Conservation (phyloP, 2,888 invertebrate genomes). For the Thereva unica region DNA sequence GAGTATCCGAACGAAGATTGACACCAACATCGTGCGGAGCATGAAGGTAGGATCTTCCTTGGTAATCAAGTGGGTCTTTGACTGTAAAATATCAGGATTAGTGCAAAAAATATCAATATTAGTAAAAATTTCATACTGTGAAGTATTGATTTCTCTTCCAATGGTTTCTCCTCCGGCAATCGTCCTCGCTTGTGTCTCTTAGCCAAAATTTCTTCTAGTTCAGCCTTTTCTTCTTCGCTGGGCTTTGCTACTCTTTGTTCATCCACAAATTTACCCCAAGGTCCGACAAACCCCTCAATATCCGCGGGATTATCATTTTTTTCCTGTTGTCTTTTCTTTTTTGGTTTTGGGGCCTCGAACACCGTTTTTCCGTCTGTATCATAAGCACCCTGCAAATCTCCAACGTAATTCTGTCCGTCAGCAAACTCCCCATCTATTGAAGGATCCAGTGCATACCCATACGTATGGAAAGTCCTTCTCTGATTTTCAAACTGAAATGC, state of each 20-base stretch:
- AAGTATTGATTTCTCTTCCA: constrained; percentile 93
- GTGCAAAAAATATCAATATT: neutral
- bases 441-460: constrained; percentile 94
- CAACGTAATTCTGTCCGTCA: constrained; percentile 61
- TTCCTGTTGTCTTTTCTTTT: constrained; percentile 80
- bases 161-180: constrained; percentile 86
- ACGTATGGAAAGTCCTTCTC: constrained; percentile 90
- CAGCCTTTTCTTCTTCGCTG: constrained; percentile 90
- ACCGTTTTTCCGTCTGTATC: constrained; percentile 83
- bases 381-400: constrained; percentile 69
- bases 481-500: constrained; percentile 98
- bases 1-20: constrained; percentile 81
- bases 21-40: constrained; percentile 92
- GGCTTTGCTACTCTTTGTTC: constrained; percentile 89
- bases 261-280: constrained; percentile 94
- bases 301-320: constrained; percentile 90
- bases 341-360: constrained; percentile 81
- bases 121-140: constrained; percentile 72
- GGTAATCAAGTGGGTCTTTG: constrained; percentile 92
- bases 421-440: constrained; percentile 68
- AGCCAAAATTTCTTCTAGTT: constrained; percentile 90
- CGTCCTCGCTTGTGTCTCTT: constrained; percentile 86
- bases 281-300: constrained; percentile 93
- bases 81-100: constrained; percentile 63
- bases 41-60: constrained; percentile 92